A percentile compares a stretch with the other conserved stretches of the same genome.
phyloP scores from a whole-genome alignment of 2,113 vertebrate genomes.

The Ondatra zibethicus region DNA sequence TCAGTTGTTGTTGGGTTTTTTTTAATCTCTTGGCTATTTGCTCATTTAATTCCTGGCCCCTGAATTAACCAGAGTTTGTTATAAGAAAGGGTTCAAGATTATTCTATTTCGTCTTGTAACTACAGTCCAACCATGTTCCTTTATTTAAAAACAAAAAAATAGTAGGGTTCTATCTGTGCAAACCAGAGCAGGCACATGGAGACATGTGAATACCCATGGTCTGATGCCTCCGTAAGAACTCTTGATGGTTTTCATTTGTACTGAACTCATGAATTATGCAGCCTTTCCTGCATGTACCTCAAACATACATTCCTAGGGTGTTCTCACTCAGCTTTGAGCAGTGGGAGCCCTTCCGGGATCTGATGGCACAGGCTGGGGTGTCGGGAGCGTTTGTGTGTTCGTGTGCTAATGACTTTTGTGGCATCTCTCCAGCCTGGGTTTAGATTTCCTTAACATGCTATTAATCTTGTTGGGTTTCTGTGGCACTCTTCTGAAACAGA shows the following conservation, averaged over 20 bases:
- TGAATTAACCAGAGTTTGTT: conserved; percentile 44
- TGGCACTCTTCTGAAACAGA: conserved; percentile 19
- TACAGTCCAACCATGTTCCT: neutral
- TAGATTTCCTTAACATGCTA: conserved; percentile 65
- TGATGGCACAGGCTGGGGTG: neutral
- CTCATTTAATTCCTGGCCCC: conserved; percentile 14
- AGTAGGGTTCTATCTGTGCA: neutral
- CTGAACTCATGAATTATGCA: neutral
- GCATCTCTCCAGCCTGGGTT: conserved; percentile 64
- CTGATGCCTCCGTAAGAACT: neutral
- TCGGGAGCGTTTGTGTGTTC: neutral
- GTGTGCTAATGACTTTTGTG: conserved; percentile 62
- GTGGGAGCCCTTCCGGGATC: neutral
- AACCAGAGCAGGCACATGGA: neutral
- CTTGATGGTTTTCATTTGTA: conserved; percentile 9
- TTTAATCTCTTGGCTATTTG: neutral
- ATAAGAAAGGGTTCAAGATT: neutral
- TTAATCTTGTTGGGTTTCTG: conserved; percentile 66
- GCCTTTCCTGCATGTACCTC: neutral
- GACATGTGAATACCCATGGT: neutral
- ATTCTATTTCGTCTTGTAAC: neutral
- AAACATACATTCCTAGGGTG: neutral
- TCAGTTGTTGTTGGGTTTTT: neutral
- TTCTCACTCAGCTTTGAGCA: neutral
- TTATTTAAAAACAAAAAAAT: conserved; percentile 13